phyloP scores from a whole-genome alignment of 2,113 vertebrate genomes.

The Myotis brandtii region DNA sequence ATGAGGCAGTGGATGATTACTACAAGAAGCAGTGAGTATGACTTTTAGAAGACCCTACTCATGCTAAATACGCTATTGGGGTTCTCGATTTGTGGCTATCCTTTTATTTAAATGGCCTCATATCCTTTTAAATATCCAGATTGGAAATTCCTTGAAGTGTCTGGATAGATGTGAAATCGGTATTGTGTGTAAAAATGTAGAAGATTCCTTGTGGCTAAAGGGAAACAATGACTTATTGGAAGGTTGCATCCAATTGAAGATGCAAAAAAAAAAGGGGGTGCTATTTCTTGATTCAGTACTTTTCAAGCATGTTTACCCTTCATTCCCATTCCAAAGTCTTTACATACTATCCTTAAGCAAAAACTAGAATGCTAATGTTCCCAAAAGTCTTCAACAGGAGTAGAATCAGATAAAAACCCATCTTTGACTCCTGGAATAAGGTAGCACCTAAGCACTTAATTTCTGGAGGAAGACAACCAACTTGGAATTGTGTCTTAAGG shows the following conservation, averaged over 20 bases:
- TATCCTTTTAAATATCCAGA: constrained; percentile 21
- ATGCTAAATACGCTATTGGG: background rate
- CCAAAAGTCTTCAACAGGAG: background rate
- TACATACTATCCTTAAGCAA: background rate
- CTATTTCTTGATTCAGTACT: background rate
- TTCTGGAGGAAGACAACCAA: background rate
- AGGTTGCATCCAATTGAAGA: background rate
- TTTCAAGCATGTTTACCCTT: background rate
- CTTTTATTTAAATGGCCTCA: constrained; percentile 28
- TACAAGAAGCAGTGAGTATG: constrained; percentile 71
- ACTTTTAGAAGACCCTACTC: constrained; percentile 40
- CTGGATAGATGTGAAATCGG: background rate
- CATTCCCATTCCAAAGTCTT: background rate
- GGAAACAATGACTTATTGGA: background rate
- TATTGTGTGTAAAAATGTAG: constrained; percentile 2
- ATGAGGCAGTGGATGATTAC: constrained; percentile 45
- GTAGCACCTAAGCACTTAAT: background rate
- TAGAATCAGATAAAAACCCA: background rate
- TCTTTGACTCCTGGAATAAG: background rate
- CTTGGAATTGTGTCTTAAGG: background rate
- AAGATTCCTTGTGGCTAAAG: background rate
- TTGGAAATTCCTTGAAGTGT: constrained; percentile 20
- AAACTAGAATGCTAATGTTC: background rate
- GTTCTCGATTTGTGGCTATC: background rate
- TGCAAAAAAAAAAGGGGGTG: background rate